These are phyloP conservation scores for Trigoniulus corallinus DNA, from an alignment of 1,140 invertebrate species.

Conservation along the genomic window DNA sequence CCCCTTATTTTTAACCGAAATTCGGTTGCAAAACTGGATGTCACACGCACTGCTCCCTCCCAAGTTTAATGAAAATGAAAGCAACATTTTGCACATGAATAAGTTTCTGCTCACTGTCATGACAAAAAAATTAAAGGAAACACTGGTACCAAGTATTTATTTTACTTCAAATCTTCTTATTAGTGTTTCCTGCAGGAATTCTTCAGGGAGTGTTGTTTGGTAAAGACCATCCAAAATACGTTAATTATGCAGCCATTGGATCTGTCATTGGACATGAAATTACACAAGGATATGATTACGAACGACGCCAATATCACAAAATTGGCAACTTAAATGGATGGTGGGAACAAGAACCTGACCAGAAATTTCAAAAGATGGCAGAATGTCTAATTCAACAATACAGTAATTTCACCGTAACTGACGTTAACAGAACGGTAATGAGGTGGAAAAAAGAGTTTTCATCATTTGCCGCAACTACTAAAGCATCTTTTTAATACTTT, in stretches of 20 bases:
- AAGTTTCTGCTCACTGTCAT: no score
- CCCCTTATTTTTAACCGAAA: no score
- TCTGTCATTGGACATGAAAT: conserved; percentile 88
- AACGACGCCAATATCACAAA: conserved; percentile 66
- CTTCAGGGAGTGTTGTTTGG: conserved; percentile 75
- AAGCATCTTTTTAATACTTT: conserved; percentile 51
- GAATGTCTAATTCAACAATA: conserved; percentile 83
- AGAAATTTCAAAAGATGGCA: conserved; percentile 53
- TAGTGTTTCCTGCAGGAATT: conserved; percentile 81
- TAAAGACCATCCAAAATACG: conserved; percentile 62
- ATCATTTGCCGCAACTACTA: conserved; percentile 31
- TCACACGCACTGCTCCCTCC: no score
- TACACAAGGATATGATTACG: conserved; percentile 80
- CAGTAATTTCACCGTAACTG: conserved; percentile 49
- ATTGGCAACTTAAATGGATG: conserved; percentile 70
- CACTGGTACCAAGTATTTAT: background rate
- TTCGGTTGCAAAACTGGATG: background rate
- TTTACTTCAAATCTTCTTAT: conserved; percentile 20
- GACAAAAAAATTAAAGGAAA: no score
- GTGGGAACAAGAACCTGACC: conserved; percentile 62
- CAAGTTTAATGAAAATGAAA: no score
- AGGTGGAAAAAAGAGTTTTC: background rate
- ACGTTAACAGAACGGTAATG: conserved; percentile 50
- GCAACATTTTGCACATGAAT: no score
- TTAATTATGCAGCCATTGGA: conserved; percentile 84